A percentile compares a stretch with the other conserved stretches of the same genome.
Evolutionary conservation across 2,797 vertebrate species (phyloP).

Genomic region (Botia kubotai): DNA sequence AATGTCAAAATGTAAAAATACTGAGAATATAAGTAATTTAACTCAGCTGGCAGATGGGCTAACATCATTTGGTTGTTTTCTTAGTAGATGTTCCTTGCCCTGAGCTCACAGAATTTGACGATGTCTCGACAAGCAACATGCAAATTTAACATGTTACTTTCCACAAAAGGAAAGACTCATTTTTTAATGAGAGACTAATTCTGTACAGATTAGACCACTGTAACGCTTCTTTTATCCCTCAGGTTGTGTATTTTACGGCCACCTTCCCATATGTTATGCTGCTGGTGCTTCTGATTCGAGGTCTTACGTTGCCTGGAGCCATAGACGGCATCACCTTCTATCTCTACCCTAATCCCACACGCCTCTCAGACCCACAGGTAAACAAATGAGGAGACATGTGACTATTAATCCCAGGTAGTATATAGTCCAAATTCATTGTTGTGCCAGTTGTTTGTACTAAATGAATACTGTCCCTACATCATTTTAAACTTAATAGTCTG

Average conservation of each 20-base stretch:
- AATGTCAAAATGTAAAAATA: no score
- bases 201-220: neutral
- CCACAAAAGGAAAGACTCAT: no score
- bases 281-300: slow-evolving; percentile 87
- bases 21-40: no score
- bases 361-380: slow-evolving; percentile 94
- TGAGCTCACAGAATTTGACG: neutral
- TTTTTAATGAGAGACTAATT: no score
- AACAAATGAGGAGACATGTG: slow-evolving; percentile 8
- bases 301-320: slow-evolving; percentile 91
- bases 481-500: no score
- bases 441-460: no score
- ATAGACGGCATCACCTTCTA: slow-evolving; percentile 92
- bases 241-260: slow-evolving; percentile 94
- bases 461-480: no score
- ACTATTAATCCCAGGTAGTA: neutral
- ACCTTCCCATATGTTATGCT: slow-evolving; percentile 96
- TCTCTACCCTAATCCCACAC: slow-evolving; percentile 91
- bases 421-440: no score
- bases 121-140: neutral
- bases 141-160: neutral
- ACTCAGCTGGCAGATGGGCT: neutral
- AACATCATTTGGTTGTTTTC: neutral
- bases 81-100: neutral
- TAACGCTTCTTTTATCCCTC: slow-evolving; percentile 37